phyloP scores from a whole-genome alignment of 1,140 invertebrate genomes.

The Dinothrombium tinctorium region DNA sequence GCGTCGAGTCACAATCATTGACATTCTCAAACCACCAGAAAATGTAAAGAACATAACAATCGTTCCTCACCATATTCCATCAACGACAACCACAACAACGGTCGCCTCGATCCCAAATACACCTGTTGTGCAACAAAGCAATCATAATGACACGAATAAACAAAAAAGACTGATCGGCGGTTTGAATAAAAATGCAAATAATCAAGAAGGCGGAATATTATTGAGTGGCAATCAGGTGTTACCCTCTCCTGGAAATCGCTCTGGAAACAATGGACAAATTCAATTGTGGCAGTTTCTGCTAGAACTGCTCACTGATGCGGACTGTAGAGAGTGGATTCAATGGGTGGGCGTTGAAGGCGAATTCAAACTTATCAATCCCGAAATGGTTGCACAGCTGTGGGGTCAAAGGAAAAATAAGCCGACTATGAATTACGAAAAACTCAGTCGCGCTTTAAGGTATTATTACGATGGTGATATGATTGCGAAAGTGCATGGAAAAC shows the following conservation, averaged over 20 bases:
- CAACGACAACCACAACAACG: background rate
- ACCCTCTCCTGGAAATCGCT: constrained; percentile 9
- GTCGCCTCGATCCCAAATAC: background rate
- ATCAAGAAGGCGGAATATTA: background rate
- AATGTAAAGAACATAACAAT: background rate
- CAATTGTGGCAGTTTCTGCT: constrained; percentile 98
- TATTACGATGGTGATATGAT: constrained; percentile 81
- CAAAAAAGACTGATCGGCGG: constrained; percentile 10
- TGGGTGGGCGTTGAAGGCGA: constrained; percentile 85
- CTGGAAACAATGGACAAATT: constrained; percentile 48
- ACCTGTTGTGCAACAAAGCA: background rate
- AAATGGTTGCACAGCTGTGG: constrained; percentile 90
- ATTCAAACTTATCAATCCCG: constrained; percentile 90
- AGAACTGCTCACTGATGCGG: constrained; percentile 67
- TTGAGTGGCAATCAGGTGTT: background rate
- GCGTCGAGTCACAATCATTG: constrained; percentile 11
- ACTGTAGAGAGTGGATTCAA: constrained; percentile 69
- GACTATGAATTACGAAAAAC: constrained; percentile 83
- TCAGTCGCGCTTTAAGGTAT: constrained; percentile 61
- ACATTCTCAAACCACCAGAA: constrained; percentile 12
- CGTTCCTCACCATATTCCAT: background rate
- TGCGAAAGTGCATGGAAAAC: constrained; percentile 61
- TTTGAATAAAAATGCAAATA: constrained; percentile 3
- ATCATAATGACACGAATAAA: constrained; percentile 1
- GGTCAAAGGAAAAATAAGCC: constrained; percentile 72